These are phyloP conservation scores for Listrodromus nycthemerus DNA, from an alignment of 2,888 invertebrate genomes.

Conservation along the genomic window DNA sequence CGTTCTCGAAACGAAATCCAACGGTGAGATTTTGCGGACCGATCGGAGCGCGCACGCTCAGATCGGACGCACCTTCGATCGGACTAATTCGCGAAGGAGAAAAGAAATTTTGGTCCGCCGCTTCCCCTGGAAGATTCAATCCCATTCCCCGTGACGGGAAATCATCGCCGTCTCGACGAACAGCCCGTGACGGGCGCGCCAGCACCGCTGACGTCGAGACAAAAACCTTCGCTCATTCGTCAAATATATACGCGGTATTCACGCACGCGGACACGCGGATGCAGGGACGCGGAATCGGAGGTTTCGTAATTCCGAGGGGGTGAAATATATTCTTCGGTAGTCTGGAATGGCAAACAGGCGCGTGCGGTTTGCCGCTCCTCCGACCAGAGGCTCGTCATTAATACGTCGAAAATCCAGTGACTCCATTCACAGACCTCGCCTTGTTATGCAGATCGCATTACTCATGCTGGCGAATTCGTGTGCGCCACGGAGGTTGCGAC, in stretches of 20 bases:
- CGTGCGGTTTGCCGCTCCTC: constrained; percentile 3
- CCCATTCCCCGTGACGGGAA: constrained; percentile 31
- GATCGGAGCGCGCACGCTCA: constrained; percentile 41
- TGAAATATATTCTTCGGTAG: constrained; percentile 49
- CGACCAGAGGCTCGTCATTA: constrained; percentile 74
- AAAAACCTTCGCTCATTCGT: constrained; percentile 42
- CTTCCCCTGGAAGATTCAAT: constrained; percentile 50
- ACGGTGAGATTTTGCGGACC: constrained; percentile 12
- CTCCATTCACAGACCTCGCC: constrained; percentile 79
- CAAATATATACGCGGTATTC: constrained; percentile 12
- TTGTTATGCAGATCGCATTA: constrained; percentile 82
- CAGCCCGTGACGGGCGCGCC: constrained; percentile 19
- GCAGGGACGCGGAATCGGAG: constrained; percentile 40
- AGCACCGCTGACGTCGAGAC: constrained; percentile 33
- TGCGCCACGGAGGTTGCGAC: constrained; percentile 41
- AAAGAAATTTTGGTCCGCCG: constrained; percentile 45
- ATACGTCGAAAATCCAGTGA: constrained; percentile 80
- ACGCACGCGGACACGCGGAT: background rate
- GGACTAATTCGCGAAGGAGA: constrained; percentile 38
- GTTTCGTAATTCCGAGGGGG: constrained; percentile 36
- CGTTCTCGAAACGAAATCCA: constrained; percentile 13
- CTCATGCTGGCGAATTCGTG: constrained; percentile 75
- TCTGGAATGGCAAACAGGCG: constrained; percentile 9
- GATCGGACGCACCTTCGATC: constrained; percentile 63
- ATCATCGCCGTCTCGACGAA: background rate